Conservation (phyloP, 2,797 vertebrate genomes). For the Leptatherina wallacei region DNA sequence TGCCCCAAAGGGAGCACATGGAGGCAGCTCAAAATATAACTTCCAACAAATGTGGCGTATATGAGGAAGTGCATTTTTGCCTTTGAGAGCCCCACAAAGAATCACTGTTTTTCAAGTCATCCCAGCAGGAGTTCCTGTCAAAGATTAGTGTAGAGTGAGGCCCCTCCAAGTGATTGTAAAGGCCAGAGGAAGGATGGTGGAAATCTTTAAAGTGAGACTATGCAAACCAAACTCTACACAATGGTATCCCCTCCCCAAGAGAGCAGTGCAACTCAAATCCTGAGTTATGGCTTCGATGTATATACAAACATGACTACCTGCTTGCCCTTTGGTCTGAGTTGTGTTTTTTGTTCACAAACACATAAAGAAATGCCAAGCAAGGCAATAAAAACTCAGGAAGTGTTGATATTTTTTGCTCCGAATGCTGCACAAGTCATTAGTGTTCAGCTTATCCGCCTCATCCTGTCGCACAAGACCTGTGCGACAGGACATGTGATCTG, state of each 20-base stretch:
- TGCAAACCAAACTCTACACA: slow-evolving; percentile 59
- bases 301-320: slow-evolving; percentile 13
- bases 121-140: slow-evolving; percentile 67
- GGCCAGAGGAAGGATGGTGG: slow-evolving; percentile 71
- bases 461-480: slow-evolving; percentile 26
- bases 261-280: slow-evolving; percentile 13
- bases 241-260: slow-evolving; percentile 35
- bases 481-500: slow-evolving; percentile 69
- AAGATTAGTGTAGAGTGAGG: slow-evolving; percentile 24
- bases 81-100: slow-evolving; percentile 55
- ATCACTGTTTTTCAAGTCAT: slow-evolving; percentile 45
- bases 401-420: slow-evolving; percentile 11
- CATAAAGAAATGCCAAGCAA: slow-evolving; percentile 2
- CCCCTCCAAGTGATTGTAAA: slow-evolving; percentile 41
- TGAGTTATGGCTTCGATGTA: neutral
- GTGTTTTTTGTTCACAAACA: slow-evolving; percentile 19
- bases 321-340: neutral
- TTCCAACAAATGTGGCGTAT: slow-evolving; percentile 19
- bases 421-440: slow-evolving; percentile 5
- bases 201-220: slow-evolving; percentile 69
- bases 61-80: slow-evolving; percentile 41
- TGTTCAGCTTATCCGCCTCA: slow-evolving; percentile 7
- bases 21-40: slow-evolving; percentile 24
- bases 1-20: neutral
- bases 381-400: slow-evolving; percentile 20